Evolutionary conservation across 2,113 vertebrate species (phyloP), one percentile per base, ranked within the genome.

Genomic region (Motacilla tschutschensis): DNA sequence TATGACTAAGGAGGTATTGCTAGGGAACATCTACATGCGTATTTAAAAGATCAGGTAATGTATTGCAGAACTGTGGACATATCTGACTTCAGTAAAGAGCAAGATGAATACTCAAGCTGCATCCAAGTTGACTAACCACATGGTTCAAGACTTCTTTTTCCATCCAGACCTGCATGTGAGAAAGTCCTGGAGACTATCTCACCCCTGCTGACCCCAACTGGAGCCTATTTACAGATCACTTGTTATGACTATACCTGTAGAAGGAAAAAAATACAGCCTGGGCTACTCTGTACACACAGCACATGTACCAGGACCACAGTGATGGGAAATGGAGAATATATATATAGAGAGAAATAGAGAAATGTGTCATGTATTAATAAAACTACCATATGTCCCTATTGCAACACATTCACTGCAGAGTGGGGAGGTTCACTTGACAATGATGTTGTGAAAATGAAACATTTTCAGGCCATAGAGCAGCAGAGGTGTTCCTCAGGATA

Each of bases 11-110:
- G 38, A 74, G 14, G 21, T 74, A 82, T 85, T 85, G 2, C 36
- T 87, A 55, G 21, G 33, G 26, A 79, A 60, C 28, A 29, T 46
- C 40, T 77, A 18, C 20, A 19, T 5, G 11, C 1, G 1, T 57
- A 36, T 60, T 87, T 85, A 48, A 51, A 85, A 72, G 36, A 59
- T 31, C 77, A 87, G 44, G 31, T 74, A 87, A 66, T 54, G 38
- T 82, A 63, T 63, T 87, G 36, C 71, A 92, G 92, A 93, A 79
- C 79, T 91, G 29, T 90, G 50, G 73, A 78, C 15, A 43, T 70
- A 55, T 70, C 58, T 69, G 79, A 92, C 57, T 86, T 92, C 75
- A 83, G 47, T 85, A 91, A 93, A 94, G 79, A 77, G 13, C 31
- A 44, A 17, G 28, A 41, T 19, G 19, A 66, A 85, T 48, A 44